Evolutionary conservation across 2,113 vertebrate genomes (phyloP), one percentile per base, ranked within the genome.

Genomic region (Tapirus terrestris): DNA sequence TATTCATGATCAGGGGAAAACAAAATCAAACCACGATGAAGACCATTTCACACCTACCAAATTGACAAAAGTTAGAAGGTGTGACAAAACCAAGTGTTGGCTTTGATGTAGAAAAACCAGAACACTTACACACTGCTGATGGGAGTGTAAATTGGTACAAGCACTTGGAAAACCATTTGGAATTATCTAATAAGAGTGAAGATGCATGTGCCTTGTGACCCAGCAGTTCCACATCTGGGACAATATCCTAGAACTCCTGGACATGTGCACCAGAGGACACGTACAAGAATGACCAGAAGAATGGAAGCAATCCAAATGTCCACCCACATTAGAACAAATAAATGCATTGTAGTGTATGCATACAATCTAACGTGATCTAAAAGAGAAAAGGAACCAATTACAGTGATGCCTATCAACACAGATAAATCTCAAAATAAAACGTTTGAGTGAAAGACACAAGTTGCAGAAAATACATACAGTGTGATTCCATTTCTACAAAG

Each of bases 281-380:
- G 31, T 4, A 36, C 2, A 68, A 56, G 81, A 75, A 29, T 13
- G 13, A 20, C 5, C 4, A 20, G 17, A n/a, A 45, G 65, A 51
- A 51, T 10, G 18, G 76, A 72, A 81, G 63, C 65, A 45, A n/a
- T 21, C 21, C 81, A 65, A 16, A 79, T 20, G 2, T 43, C 31
- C 21, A 51, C 23, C 29, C 10, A 12, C 1, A 7, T 65, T 31
- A 73, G 56, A 79, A 67, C 68, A 31, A 60, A 70, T 33, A 72
- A 76, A 31, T 9, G 16, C 33, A 39, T 2, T 16, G 7, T 9
- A 4, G 45, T 3, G 1, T 12, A 12, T 6, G 65, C 33, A 17
- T 7, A 31, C 2, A 3, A 27, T 17, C 12, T 53, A 25, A 31
- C 23, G 23, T 20, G 3, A 60, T 3, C 4, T 3, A 1, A 53